These are phyloP conservation scores for Germaria angustata DNA, from an alignment of 2,888 invertebrate genomes.

Conservation along the genomic window DNA sequence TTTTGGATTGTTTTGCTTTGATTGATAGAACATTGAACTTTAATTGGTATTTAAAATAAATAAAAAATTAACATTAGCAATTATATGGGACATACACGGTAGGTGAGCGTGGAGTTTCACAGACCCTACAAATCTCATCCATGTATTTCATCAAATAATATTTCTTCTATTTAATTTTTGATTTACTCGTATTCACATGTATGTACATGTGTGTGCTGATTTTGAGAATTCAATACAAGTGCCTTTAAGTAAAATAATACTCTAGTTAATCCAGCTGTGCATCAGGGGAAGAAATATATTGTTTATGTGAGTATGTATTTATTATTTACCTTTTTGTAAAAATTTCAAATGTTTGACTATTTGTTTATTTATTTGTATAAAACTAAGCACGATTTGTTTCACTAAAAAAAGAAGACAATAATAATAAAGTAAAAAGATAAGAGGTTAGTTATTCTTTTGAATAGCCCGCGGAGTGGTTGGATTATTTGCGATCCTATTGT, in stretches of 20 bases:
- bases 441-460: constrained; percentile 44
- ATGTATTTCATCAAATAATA: neutral
- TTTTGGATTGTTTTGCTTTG: constrained; percentile 38
- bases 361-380: constrained; percentile 52
- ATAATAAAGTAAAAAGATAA: constrained; percentile 40
- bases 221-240: neutral
- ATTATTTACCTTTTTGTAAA: constrained; percentile 28
- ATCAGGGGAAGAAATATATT: neutral
- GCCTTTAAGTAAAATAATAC: neutral
- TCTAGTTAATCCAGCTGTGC: neutral
- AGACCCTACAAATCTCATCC: neutral
- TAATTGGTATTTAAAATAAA: constrained; percentile 22
- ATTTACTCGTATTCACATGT: neutral
- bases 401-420: neutral
- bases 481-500: constrained; percentile 64
- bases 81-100: neutral
- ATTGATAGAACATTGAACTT: constrained; percentile 49
- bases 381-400: constrained; percentile 44
- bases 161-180: neutral
- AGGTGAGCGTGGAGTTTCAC: neutral
- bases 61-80: constrained; percentile 3
- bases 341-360: constrained; percentile 6
- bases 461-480: constrained; percentile 56
- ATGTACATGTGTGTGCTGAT: neutral
- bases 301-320: constrained; percentile 6